phyloP scores from a whole-genome alignment of 2,888 invertebrate species.

The Latrodectus hesperus region DNA sequence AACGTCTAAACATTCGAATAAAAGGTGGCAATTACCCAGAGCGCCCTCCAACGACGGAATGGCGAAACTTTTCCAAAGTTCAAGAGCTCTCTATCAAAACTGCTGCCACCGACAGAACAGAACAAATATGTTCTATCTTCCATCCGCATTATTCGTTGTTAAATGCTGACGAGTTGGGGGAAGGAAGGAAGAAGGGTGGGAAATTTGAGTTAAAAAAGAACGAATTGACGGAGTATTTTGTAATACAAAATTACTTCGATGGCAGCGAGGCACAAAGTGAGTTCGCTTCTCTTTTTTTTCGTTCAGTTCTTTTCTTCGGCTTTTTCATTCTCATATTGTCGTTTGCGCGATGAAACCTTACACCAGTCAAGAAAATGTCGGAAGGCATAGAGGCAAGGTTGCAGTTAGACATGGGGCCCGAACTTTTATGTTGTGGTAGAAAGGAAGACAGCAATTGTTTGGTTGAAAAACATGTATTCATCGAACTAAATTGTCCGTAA shows the following conservation, averaged over 20 bases:
- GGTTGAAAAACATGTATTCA: neutral
- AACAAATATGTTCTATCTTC: constrained; percentile 2
- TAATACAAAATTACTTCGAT: neutral
- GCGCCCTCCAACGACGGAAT: constrained; percentile 28
- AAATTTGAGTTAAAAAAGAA: neutral
- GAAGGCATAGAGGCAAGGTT: neutral
- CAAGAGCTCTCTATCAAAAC: constrained; percentile 32
- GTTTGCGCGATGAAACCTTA: constrained; percentile 13
- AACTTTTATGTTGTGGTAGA: neutral
- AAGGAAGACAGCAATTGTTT: neutral
- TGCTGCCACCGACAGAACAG: constrained; percentile 23
- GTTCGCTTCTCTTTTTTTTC: neutral
- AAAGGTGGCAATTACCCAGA: constrained; percentile 53
- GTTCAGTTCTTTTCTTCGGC: neutral
- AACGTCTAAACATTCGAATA: constrained; percentile 16
- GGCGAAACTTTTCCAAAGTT: constrained; percentile 14
- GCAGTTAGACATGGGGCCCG: neutral
- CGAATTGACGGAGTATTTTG: constrained; percentile 5
- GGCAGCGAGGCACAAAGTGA: neutral
- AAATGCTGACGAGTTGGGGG: constrained; percentile 1
- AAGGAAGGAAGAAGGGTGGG: neutral
- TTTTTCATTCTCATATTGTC: neutral
- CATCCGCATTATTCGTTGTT: neutral
- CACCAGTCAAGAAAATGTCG: constrained; percentile 26
- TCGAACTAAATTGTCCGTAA: neutral